Evolutionary conservation across 2,888 invertebrate genomes (phyloP).

Genomic region (Tortrix viridana): DNA sequence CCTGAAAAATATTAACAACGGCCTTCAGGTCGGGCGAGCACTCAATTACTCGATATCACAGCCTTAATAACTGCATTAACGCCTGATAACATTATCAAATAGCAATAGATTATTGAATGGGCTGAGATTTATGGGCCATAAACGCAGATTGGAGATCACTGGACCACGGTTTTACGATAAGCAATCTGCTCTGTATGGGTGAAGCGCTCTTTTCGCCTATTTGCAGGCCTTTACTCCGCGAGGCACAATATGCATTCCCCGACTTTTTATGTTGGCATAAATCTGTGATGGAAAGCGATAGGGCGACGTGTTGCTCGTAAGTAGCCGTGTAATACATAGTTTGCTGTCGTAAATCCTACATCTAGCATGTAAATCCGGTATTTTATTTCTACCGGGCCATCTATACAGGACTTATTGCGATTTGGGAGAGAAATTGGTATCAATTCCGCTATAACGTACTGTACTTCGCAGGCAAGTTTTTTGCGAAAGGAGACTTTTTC

Average conservation of each 20-base stretch:
- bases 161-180: conserved; percentile 78
- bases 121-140: conserved; percentile 69
- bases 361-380: conserved; percentile 35
- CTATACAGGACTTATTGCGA: conserved; percentile 39
- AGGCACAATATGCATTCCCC: conserved; percentile 75
- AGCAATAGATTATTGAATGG: conserved; percentile 73
- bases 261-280: conserved; percentile 76
- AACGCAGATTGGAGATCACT: conserved; percentile 80
- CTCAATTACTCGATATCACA: conserved; percentile 51
- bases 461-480: conserved; percentile 19
- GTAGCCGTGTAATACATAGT: conserved; percentile 53
- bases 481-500: conserved; percentile 2
- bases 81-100: conserved; percentile 75
- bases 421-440: conserved; percentile 36
- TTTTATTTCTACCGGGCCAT: conserved; percentile 38
- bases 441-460: conserved; percentile 24
- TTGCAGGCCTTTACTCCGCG: conserved; percentile 60
- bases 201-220: conserved; percentile 53
- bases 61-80: conserved; percentile 56
- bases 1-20: conserved; percentile 16
- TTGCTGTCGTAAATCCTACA: conserved; percentile 50
- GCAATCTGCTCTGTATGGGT: conserved; percentile 71
- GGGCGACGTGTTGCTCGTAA: conserved; percentile 53
- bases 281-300: conserved; percentile 70
- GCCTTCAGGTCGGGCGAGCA: conserved; percentile 37